Evolutionary conservation across 2,797 vertebrate species (phyloP).

Genomic region (Acanthurus leucopareius): DNA sequence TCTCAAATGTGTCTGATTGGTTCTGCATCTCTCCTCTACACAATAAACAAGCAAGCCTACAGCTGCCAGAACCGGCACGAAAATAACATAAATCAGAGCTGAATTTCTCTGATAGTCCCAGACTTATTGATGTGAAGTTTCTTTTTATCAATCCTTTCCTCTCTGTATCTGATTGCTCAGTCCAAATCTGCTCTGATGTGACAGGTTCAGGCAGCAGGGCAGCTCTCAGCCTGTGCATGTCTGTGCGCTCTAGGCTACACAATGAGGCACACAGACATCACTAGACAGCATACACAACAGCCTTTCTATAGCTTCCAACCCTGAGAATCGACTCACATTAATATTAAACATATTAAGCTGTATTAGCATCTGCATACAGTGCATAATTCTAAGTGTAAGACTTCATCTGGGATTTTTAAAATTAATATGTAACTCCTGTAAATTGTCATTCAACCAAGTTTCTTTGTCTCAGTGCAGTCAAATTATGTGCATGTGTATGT

Average conservation of each 20-base stretch:
- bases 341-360: constrained; percentile 60
- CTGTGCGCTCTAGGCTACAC: constrained; percentile 50
- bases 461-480: constrained; percentile 13
- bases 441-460: constrained; percentile 5
- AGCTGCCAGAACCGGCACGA: constrained; percentile 5
- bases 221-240: constrained; percentile 34
- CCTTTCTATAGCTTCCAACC: constrained; percentile 35
- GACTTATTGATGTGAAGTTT: constrained; percentile 36
- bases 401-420: not conserved
- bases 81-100: constrained; percentile 29
- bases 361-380: constrained; percentile 51
- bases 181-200: constrained; percentile 44
- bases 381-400: constrained; percentile 8
- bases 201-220: constrained; percentile 39
- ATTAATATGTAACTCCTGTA: constrained; percentile 15
- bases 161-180: constrained; percentile 32
- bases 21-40: not conserved
- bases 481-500: constrained; percentile 14
- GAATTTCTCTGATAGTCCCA: constrained; percentile 22
- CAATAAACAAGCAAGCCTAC: too few species aligned
- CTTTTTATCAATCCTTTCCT: constrained; percentile 19
- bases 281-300: constrained; percentile 40
- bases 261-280: constrained; percentile 53
- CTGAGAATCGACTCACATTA: constrained; percentile 51
- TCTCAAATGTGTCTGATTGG: not conserved